phyloP scores from a whole-genome alignment of 1,140 invertebrate genomes.

The Colletes gigas region DNA sequence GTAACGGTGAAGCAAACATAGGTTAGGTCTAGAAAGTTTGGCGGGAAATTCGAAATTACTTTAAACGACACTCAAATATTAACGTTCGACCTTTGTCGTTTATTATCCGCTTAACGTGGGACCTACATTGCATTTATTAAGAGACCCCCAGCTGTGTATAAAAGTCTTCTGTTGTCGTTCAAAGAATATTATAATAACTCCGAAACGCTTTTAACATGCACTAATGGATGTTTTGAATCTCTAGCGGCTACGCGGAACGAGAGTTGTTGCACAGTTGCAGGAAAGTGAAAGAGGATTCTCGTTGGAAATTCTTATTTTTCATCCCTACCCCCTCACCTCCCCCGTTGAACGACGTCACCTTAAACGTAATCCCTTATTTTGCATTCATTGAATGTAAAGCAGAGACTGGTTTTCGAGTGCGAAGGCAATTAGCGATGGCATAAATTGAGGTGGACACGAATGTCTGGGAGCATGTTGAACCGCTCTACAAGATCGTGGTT shows the following conservation, averaged over 20 bases:
- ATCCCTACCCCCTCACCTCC: too few relatives aligned
- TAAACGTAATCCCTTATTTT: conserved; percentile 35
- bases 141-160: too few relatives aligned
- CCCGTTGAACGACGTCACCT: background rate
- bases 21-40: background rate
- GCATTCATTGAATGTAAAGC: conserved; percentile 61
- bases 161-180: too few relatives aligned
- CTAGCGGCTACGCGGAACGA: too few relatives aligned
- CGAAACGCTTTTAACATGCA: background rate
- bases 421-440: conserved; percentile 68
- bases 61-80: too few relatives aligned
- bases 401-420: conserved; percentile 58
- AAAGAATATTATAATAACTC: background rate
- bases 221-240: too few relatives aligned
- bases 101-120: too few relatives aligned
- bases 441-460: conserved; percentile 66
- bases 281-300: background rate
- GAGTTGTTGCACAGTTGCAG: background rate
- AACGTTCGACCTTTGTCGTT: too few relatives aligned
- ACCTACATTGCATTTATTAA: too few relatives aligned
- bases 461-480: conserved; percentile 61
- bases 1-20: too few relatives aligned
- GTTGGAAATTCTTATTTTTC: conserved; percentile 25
- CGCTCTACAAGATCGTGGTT: conserved; percentile 47
- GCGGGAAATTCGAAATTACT: too few relatives aligned